These are phyloP conservation scores for Chrysolophus pictus DNA, from an alignment of 2,797 vertebrate species.

Conservation along the genomic window DNA sequence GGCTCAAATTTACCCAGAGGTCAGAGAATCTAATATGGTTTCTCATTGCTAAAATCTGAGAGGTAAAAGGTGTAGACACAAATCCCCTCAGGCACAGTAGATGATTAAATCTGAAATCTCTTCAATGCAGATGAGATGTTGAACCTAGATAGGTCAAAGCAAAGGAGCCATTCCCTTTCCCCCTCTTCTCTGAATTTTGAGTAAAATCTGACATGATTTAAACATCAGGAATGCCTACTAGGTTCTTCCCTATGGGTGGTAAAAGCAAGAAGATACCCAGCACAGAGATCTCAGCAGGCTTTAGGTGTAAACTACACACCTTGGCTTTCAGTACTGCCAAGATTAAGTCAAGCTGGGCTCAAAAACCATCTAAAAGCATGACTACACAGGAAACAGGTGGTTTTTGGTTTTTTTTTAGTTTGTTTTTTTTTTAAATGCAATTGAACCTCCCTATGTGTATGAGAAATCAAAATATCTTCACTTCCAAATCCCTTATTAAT, in stretches of 20 bases:
- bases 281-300: background rate
- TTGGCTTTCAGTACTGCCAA: background rate
- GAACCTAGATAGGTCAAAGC: background rate
- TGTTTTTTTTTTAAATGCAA: background rate
- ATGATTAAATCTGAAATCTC: background rate
- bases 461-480: background rate
- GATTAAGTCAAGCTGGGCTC: background rate
- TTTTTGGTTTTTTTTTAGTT: no score
- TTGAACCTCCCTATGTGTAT: background rate
- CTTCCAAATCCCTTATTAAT: background rate
- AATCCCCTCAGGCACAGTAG: background rate
- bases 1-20: background rate
- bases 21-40: background rate
- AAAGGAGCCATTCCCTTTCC: background rate
- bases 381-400: background rate
- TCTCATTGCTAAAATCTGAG: background rate
- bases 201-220: background rate
- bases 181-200: background rate
- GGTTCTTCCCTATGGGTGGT: background rate
- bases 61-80: background rate
- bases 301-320: background rate
- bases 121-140: background rate
- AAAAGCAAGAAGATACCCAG: background rate
- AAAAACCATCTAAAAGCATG: background rate
- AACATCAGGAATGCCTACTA: background rate